Conservation (phyloP, 2,888 invertebrate species). For the Schizotus pectinicornis region DNA sequence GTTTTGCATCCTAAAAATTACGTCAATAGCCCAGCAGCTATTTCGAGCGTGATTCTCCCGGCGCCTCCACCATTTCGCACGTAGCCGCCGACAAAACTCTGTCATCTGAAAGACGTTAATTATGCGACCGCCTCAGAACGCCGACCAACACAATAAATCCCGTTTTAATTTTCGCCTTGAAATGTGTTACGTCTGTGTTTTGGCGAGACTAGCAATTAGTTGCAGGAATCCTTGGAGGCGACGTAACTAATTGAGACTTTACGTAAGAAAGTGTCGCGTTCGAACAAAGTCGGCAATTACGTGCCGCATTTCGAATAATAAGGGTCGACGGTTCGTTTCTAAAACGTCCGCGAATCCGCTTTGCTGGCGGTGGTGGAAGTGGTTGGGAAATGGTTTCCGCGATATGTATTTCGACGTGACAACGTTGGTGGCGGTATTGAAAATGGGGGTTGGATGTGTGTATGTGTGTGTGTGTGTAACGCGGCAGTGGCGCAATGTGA, state of each 20-base stretch:
- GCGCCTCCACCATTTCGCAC: too few relatives aligned
- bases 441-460: conserved; percentile 23
- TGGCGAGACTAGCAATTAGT: not conserved
- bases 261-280: conserved; percentile 11
- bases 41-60: too few relatives aligned
- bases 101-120: too few relatives aligned
- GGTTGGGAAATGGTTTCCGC: not conserved
- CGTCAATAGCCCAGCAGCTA: too few relatives aligned
- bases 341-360: conserved; percentile 6
- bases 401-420: conserved; percentile 18
- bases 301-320: conserved; percentile 10
- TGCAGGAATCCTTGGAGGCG: not conserved
- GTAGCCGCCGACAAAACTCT: too few relatives aligned
- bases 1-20: too few relatives aligned
- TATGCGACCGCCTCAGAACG: too few relatives aligned
- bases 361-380: not conserved
- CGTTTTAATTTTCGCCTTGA: not conserved
- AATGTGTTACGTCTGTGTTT: not conserved
- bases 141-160: too few relatives aligned
- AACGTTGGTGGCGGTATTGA: conserved; percentile 18
- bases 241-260: conserved; percentile 19
- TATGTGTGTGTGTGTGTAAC: conserved; percentile 35
- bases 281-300: conserved; percentile 11
- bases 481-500: conserved; percentile 35
- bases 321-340: not conserved